These are phyloP conservation scores for Eupeodes latifasciatus DNA, from an alignment of 2,888 invertebrate genomes.

Conservation along the genomic window DNA sequence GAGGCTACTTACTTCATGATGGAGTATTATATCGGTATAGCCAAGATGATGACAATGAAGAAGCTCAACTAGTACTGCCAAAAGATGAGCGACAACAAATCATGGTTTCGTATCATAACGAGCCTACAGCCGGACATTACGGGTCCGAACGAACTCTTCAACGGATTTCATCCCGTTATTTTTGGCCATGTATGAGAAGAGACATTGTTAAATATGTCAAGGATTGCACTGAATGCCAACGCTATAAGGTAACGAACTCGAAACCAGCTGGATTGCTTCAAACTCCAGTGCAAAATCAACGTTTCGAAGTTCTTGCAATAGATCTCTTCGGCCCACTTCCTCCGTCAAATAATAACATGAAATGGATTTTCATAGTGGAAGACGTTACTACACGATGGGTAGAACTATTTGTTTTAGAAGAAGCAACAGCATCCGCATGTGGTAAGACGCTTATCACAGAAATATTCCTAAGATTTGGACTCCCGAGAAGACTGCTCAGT, in stretches of 20 bases:
- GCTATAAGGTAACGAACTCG: constrained; percentile 64
- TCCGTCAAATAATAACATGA: constrained; percentile 32
- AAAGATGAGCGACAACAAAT: too few relatives aligned
- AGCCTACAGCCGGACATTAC: constrained; percentile 69
- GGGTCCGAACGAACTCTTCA: constrained; percentile 52
- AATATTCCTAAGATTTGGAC: constrained; percentile 80
- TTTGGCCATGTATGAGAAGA: constrained; percentile 68
- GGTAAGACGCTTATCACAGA: constrained; percentile 78
- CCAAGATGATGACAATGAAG: constrained; percentile 67
- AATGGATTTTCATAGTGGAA: constrained; percentile 78
- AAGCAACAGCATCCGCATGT: constrained; percentile 78
- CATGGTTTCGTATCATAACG: not conserved
- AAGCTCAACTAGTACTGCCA: not conserved
- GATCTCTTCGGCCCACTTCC: constrained; percentile 50
- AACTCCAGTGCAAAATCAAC: too few relatives aligned
- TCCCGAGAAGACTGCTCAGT: constrained; percentile 79
- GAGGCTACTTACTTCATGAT: not conserved
- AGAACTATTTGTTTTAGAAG: constrained; percentile 79
- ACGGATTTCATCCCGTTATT: constrained; percentile 56
- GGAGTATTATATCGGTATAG: too few relatives aligned
- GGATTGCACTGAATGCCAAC: constrained; percentile 60
- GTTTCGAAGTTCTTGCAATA: constrained; percentile 64
- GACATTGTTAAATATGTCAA: constrained; percentile 48
- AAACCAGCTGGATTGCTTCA: constrained; percentile 73
- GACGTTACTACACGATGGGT: constrained; percentile 78